Conservation (phyloP, 1,140 invertebrate genomes). For the Drosophila sechellia region DNA sequence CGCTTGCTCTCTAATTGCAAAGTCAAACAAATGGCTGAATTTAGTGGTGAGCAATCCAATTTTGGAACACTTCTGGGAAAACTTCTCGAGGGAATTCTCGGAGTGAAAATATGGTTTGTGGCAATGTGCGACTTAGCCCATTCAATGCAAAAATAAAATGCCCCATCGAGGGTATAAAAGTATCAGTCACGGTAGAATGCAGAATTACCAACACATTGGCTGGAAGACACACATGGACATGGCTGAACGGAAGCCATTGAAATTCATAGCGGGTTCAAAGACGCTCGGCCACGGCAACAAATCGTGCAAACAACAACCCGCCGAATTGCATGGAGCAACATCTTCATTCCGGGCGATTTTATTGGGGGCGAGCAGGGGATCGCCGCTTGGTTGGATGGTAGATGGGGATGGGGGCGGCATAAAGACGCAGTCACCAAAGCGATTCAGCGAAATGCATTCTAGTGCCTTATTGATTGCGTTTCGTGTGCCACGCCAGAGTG, state of each 20-base stretch:
- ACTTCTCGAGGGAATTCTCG: too few relatives aligned
- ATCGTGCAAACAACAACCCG: conserved; percentile 72
- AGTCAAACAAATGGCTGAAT: not conserved
- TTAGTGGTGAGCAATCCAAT: not conserved
- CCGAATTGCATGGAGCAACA: conserved; percentile 51
- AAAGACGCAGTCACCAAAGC: conserved; percentile 60
- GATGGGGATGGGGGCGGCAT: conserved; percentile 2
- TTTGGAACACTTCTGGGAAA: not conserved
- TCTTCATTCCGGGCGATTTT: conserved; percentile 26
- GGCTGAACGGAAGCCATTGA: conserved; percentile 59
- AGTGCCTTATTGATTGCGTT: conserved; percentile 75
- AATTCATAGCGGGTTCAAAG: conserved; percentile 72
- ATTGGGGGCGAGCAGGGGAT: not conserved
- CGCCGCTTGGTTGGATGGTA: not conserved
- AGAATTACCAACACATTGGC: conserved; percentile 63
- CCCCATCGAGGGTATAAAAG: conserved; percentile 54
- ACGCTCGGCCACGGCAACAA: conserved; percentile 71
- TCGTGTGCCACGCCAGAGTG: conserved; percentile 20
- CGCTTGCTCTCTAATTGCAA: conserved; percentile 2
- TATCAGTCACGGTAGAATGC: conserved; percentile 69
- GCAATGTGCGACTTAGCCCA: not conserved
- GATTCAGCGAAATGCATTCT: conserved; percentile 77
- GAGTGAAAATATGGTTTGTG: too few relatives aligned
- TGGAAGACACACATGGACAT: conserved; percentile 32
- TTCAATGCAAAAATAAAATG: conserved; percentile 7